phyloP scores from a whole-genome alignment of 1,140 invertebrate species.

The Leptonema lineaticorne region DNA sequence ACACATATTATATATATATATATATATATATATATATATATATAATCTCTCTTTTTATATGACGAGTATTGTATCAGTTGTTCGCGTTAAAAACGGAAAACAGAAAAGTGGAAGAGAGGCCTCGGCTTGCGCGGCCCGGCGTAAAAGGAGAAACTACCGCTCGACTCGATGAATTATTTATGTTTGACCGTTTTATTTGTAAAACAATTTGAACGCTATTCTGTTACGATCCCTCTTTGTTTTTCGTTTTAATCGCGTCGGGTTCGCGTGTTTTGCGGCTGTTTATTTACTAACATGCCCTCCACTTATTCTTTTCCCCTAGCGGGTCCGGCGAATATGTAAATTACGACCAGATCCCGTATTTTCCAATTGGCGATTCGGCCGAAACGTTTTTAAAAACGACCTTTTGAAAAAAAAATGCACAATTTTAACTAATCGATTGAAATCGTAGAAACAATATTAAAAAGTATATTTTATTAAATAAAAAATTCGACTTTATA shows the following conservation, averaged over 20 bases:
- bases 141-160: background rate
- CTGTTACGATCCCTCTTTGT: conserved; percentile 37
- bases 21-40: background rate
- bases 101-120: no score
- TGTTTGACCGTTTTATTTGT: conserved; percentile 38
- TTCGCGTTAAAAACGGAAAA: background rate
- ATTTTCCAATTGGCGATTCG: background rate
- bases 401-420: no score
- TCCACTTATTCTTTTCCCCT: conserved; percentile 2
- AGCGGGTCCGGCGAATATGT: conserved; percentile 6
- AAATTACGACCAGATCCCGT: conserved; percentile 22
- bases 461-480: no score
- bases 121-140: no score
- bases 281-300: conserved; percentile 37
- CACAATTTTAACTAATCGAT: no score
- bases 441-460: no score
- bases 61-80: background rate
- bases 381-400: no score
- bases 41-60: background rate
- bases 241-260: conserved; percentile 31
- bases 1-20: background rate
- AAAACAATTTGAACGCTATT: conserved; percentile 39
- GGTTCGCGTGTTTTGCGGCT: conserved; percentile 35
- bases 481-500: no score
- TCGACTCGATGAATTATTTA: conserved; percentile 36